These are phyloP conservation scores for Lathamus discolor DNA, from an alignment of 2,113 vertebrate species.

Conservation along the genomic window DNA sequence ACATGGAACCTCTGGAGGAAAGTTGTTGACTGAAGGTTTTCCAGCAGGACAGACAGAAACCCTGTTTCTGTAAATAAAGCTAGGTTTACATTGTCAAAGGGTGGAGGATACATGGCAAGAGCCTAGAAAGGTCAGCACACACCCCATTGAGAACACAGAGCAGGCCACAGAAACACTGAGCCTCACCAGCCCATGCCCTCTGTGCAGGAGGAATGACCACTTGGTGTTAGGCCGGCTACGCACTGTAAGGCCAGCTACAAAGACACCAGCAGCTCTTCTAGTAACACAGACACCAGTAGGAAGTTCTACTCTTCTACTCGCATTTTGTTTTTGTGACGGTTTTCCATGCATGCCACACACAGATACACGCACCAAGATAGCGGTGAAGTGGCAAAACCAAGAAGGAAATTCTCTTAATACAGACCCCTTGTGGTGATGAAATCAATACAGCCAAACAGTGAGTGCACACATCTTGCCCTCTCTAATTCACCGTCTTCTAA, in stretches of 20 bases:
- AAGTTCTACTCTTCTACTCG: background rate
- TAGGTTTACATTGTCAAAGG: background rate
- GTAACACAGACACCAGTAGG: background rate
- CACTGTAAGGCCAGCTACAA: background rate
- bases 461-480: background rate
- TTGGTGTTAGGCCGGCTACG: too few relatives aligned
- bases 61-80: background rate
- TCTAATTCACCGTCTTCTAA: background rate
- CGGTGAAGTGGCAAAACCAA: background rate
- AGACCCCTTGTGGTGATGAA: background rate
- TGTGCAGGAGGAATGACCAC: background rate
- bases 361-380: background rate
- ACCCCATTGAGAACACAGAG: rapidly evolving
- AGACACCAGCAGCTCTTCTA: background rate
- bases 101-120: background rate
- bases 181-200: background rate
- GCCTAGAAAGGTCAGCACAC: background rate
- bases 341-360: background rate
- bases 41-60: background rate
- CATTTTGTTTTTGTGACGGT: background rate
- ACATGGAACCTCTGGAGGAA: background rate
- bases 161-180: background rate
- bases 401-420: background rate
- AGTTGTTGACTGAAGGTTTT: background rate
- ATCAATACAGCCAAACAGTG: background rate